Percentiles rank a stretch among this genome's conserved stretches.
These are phyloP conservation scores for Sciaenops ocellatus DNA, from an alignment of 2,797 vertebrate species.

Conservation along the genomic window DNA sequence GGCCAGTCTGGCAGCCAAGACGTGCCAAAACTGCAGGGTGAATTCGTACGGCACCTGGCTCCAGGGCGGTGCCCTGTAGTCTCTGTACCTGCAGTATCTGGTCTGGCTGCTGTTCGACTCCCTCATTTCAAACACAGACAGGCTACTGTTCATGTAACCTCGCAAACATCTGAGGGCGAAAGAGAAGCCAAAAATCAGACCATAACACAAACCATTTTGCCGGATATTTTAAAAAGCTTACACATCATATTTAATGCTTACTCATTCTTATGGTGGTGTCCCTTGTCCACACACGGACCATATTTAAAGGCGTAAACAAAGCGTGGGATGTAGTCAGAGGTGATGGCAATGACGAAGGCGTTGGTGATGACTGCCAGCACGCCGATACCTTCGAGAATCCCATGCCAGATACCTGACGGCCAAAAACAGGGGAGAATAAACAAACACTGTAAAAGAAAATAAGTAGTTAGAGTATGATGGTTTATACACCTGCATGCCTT, in stretches of 20 bases:
- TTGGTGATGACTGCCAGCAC: conserved; percentile 99
- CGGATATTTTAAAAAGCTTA: neutral
- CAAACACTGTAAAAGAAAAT: neutral
- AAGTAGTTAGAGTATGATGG: neutral
- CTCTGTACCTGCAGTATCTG: conserved; percentile 94
- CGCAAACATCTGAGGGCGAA: conserved; percentile 88
- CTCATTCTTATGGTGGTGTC: conserved; percentile 88
- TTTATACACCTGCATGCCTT: neutral
- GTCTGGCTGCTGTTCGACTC: conserved; percentile 86
- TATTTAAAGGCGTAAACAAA: conserved; percentile 99
- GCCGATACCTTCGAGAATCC: conserved; percentile 97
- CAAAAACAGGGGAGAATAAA: conserved; percentile 28
- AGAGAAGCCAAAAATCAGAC: conserved; percentile 21
- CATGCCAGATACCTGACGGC: conserved; percentile 96
- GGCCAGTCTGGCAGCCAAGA: conserved; percentile 95
- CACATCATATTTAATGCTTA: conserved; percentile 34
- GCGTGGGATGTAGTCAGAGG: conserved; percentile 99
- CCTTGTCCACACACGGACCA: conserved; percentile 93
- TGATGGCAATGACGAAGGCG: conserved; percentile 98
- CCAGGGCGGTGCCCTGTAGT: conserved; percentile 97
- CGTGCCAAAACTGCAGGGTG: conserved; percentile 99
- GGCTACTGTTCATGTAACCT: conserved; percentile 97
- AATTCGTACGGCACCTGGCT: conserved; percentile 93
- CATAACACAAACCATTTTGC: neutral
- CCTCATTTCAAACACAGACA: conserved; percentile 95